phyloP scores from a whole-genome alignment of 1,140 invertebrate species.

The Arion vulgaris region DNA sequence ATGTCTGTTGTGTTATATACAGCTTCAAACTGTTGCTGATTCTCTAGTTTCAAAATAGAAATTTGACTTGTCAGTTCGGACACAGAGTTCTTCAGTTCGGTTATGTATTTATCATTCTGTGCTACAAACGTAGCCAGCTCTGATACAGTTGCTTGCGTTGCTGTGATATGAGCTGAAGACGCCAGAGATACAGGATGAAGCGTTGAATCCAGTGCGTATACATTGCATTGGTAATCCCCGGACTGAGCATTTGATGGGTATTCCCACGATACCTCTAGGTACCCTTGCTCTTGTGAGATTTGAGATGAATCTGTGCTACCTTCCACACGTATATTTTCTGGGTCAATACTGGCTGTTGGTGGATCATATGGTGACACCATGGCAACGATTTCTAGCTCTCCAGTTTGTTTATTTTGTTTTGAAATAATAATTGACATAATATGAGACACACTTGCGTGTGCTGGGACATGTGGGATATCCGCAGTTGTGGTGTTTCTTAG shows the following conservation, averaged over 20 bases:
- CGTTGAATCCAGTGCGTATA: not conserved
- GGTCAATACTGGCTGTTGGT: not conserved
- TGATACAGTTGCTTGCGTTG: not conserved
- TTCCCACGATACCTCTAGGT: not conserved
- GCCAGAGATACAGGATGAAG: not conserved
- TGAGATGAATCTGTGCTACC: not conserved
- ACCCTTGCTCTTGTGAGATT: not conserved
- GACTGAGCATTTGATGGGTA: not conserved
- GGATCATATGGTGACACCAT: not conserved
- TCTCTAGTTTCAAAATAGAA: not conserved
- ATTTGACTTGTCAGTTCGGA: not conserved
- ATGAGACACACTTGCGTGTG: constrained; percentile 10
- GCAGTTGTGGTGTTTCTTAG: not conserved
- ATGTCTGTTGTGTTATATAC: not conserved
- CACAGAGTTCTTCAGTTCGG: not conserved
- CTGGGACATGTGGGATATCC: not conserved
- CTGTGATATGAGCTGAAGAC: not conserved
- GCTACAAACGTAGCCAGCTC: not conserved
- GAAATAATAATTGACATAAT: constrained; percentile 12
- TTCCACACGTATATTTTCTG: not conserved
- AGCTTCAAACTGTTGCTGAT: not conserved
- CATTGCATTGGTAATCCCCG: not conserved
- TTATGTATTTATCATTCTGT: not conserved
- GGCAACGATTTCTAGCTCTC: not conserved
- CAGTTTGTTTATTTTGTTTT: not conserved